These are phyloP conservation scores for Dysmachus trigonus DNA, from an alignment of 2,888 invertebrate genomes.

Conservation along the genomic window DNA sequence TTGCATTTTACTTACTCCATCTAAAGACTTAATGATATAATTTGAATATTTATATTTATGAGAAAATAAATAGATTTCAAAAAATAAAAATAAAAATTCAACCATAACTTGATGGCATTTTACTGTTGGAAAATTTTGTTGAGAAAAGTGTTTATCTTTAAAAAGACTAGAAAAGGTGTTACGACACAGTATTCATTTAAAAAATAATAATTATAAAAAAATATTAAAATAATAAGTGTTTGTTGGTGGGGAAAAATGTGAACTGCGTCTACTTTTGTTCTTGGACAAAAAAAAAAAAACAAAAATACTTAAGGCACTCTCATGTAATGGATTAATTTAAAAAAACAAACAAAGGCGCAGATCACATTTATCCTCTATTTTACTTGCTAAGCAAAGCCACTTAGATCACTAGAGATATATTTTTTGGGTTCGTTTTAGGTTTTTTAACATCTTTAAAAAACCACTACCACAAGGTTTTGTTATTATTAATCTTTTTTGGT, in stretches of 20 bases:
- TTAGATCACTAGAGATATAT: constrained; percentile 24
- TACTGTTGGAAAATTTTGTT: constrained; percentile 6
- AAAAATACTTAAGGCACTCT: constrained; percentile 10
- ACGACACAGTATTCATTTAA: constrained; percentile 9
- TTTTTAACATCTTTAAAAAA: constrained; percentile 11
- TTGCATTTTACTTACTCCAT: not conserved
- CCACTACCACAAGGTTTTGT: constrained; percentile 30
- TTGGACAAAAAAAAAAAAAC: not conserved
- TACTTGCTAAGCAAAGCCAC: constrained; percentile 3
- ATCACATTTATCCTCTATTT: not conserved
- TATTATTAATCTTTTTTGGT: constrained; percentile 20
- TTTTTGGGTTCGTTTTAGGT: constrained; percentile 31
- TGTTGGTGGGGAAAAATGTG: not conserved
- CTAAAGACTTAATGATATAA: not conserved
- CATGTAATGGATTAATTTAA: not conserved
- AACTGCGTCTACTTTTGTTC: not conserved
- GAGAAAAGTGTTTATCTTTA: not conserved
- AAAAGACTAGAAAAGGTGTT: constrained; percentile 38
- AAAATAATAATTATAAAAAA: not conserved
- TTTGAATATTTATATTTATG: not conserved
- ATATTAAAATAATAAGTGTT: constrained; percentile 11
- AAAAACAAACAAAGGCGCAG: not conserved
- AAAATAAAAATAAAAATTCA: constrained; percentile 17
- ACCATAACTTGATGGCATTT: not conserved
- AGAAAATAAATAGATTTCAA: not conserved